Conservation (phyloP, 2,888 invertebrate species). For the Seira ritae region DNA sequence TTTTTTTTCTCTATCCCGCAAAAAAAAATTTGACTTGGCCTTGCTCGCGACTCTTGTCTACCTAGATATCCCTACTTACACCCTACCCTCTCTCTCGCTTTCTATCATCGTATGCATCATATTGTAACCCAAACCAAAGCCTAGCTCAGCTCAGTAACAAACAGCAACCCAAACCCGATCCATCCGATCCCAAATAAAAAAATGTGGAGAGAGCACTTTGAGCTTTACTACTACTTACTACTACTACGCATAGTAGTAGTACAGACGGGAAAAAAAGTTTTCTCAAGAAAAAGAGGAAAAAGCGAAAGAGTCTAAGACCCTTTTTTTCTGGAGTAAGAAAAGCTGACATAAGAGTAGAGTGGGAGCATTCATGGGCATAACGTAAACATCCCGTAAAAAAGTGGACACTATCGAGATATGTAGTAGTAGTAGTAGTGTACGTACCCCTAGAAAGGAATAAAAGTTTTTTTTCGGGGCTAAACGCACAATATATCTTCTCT, state of each 20-base stretch:
- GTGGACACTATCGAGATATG: neutral
- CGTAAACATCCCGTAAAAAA: neutral
- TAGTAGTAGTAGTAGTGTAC: too few species aligned
- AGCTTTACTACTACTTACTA: too few species aligned
- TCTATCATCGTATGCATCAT: too few species aligned
- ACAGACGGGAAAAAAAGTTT: neutral
- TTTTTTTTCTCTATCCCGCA: neutral
- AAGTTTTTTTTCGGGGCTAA: conserved; percentile 24
- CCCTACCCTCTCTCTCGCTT: too few species aligned
- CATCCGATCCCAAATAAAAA: neutral
- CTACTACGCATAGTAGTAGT: too few species aligned
- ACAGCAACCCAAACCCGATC: neutral
- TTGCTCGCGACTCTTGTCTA: neutral
- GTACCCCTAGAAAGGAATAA: conserved; percentile 4
- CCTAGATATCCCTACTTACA: neutral
- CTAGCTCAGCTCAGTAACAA: neutral
- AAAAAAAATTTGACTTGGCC: neutral
- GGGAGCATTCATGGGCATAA: too few species aligned
- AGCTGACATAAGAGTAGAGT: neutral
- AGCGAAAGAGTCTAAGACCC: conserved; percentile 5
- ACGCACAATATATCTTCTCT: conserved; percentile 55
- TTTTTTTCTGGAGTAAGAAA: conserved; percentile 12
- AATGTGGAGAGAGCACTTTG: neutral
- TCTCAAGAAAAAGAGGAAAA: conserved; percentile 18
- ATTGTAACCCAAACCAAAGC: neutral